phyloP scores from a whole-genome alignment of 1,140 invertebrate genomes.

The Microplitis mediator region DNA sequence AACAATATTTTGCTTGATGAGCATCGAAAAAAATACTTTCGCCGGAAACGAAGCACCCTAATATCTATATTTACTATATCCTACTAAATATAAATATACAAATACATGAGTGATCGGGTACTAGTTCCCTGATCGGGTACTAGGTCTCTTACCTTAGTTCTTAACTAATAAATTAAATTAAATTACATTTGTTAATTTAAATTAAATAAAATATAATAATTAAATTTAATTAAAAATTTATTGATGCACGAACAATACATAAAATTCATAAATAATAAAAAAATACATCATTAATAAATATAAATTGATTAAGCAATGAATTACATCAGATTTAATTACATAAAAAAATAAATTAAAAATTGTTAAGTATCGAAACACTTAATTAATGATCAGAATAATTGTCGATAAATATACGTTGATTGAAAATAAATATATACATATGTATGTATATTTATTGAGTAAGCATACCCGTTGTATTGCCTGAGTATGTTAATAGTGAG shows the following conservation, averaged over 20 bases:
- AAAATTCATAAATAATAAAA: background rate
- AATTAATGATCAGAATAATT: conserved; percentile 10
- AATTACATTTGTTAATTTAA: no score
- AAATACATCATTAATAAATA: background rate
- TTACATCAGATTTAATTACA: background rate
- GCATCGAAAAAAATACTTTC: no score
- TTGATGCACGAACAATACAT: background rate
- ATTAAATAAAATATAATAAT: background rate
- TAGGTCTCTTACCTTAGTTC: no score
- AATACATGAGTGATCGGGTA: no score
- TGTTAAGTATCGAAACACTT: background rate
- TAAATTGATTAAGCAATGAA: background rate
- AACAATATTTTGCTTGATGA: no score
- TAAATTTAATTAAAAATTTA: background rate
- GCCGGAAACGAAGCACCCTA: no score
- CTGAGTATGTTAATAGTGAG: background rate
- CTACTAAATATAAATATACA: no score
- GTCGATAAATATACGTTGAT: background rate
- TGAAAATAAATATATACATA: background rate
- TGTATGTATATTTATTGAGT: background rate
- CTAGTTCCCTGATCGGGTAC: no score
- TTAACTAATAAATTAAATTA: no score
- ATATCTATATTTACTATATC: no score
- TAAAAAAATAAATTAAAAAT: background rate
- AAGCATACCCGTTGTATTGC: background rate